These are phyloP conservation scores for Clytia hemisphaerica DNA, from an alignment of 30 jellyfish, hydroid and myxozoan species.

Conservation along the genomic window DNA sequence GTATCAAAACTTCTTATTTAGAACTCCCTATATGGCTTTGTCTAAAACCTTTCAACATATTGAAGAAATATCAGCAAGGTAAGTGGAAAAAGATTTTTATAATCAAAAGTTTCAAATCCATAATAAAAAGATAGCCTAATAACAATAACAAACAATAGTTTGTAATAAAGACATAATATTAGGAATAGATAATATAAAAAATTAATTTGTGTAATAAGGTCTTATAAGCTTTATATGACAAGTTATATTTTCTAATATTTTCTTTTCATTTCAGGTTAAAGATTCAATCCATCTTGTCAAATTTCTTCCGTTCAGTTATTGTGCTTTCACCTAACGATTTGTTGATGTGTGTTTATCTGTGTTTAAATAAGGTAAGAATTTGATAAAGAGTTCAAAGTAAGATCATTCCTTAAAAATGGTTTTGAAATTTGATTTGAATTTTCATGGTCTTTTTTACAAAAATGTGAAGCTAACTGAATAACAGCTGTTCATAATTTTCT, in stretches of 20 bases:
- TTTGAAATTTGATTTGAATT: neutral
- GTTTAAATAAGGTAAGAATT: slow-evolving; percentile 75
- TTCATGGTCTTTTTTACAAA: neutral
- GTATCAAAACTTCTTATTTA: too few species aligned
- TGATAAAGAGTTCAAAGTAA: neutral
- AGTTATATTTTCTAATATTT: too few species aligned
- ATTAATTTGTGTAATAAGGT: too few species aligned
- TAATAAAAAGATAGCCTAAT: too few species aligned
- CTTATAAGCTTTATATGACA: too few species aligned
- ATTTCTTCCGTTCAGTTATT: slow-evolving; percentile 92
- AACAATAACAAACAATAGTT: too few species aligned
- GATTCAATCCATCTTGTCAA: slow-evolving; percentile 70
- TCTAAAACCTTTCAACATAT: slow-evolving; percentile 84
- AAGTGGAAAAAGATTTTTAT: too few species aligned
- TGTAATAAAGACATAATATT: too few species aligned
- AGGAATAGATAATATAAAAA: too few species aligned
- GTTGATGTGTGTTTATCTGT: slow-evolving; percentile 83
- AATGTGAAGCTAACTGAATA: neutral
- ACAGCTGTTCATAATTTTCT: neutral
- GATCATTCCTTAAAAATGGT: neutral
- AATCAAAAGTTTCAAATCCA: too few species aligned
- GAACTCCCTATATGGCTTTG: slow-evolving; percentile 89
- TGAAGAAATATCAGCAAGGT: slow-evolving; percentile 96
- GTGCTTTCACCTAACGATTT: slow-evolving; percentile 84
- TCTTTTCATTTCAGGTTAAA: slow-evolving; percentile 49